Evolutionary conservation across 2,113 vertebrate species (phyloP), one percentile per base, ranked within the genome.

Genomic region (Tor tambroides): DNA sequence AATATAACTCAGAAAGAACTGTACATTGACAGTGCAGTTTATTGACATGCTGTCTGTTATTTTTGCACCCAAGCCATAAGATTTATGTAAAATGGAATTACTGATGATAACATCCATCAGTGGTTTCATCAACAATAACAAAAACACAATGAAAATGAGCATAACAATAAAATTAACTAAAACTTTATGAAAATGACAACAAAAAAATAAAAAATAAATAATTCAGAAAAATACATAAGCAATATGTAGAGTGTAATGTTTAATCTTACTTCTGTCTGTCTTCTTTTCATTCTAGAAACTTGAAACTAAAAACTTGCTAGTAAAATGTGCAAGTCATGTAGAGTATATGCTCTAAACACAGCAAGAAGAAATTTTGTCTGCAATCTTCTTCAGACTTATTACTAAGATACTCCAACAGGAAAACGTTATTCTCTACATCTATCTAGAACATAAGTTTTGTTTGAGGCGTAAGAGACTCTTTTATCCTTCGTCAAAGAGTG

Each of bases 311-410:
- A 46, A 46, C 43, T 2, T 46, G 43, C 10, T 46, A 11, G 54
- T 56, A 23, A 56, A 56, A 23, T 46, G 19, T 56, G 19, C 6
- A 23, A 23, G 59, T 63, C 59, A 63, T 63, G 61, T 15, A 65
- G 26, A 17, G 15, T 1, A 54, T 19, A 54, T 19, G 51, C 51
- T 54, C 61, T 65, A 65, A 63, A 63, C 59, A 63, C 2, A 28
- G 61, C 11, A 54, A 54, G 17, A 54, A 54, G 5, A 54, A 23
- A 59, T 59, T 59, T 23, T 2, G 21, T 56, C 19, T 59, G 15
- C 28, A 49, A 30, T 28, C 38, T 26, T 49, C 28, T 74, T 84
- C 12, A 84, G 83, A 84, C 12, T 75, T 84, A 84, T 74, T 56
- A 74, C 28, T 28, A 49, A 17, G 67, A 19, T 10, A 56, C 21